phyloP scores from a whole-genome alignment of 2,888 invertebrate species.

The Dorcus hopei region DNA sequence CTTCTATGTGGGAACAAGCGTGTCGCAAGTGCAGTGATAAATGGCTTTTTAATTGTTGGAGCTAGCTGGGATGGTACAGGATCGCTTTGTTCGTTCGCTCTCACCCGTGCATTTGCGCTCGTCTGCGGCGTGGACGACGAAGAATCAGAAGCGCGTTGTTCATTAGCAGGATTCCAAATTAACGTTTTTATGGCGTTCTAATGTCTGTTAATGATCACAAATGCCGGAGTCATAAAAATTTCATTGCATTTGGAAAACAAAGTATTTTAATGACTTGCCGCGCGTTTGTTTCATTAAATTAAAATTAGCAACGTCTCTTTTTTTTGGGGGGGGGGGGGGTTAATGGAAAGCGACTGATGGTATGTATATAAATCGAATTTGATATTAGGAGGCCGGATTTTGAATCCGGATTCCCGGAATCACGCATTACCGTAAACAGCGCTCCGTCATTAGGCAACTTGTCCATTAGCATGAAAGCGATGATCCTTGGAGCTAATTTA shows the following conservation, averaged over 20 bases:
- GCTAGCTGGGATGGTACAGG: neutral
- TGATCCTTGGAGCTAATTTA: conserved; percentile 37
- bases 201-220: too few species aligned
- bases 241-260: too few species aligned
- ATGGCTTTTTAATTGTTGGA: neutral
- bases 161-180: neutral
- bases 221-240: too few species aligned
- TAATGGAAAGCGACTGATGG: neutral
- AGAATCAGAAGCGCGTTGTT: neutral
- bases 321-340: neutral
- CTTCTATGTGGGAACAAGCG: neutral
- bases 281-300: neutral
- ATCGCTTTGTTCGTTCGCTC: neutral
- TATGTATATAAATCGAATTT: neutral
- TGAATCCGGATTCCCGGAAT: conserved; percentile 30
- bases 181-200: neutral
- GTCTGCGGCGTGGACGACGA: neutral
- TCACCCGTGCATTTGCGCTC: neutral
- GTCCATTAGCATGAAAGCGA: conserved; percentile 41
- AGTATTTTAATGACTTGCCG: too few species aligned
- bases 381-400: conserved; percentile 19
- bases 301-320: neutral
- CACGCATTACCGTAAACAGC: conserved; percentile 42
- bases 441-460: conserved; percentile 43
- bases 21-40: neutral